Base-by-base conservation (phyloP, 2,113 vertebrate species). In the mouse (Mus musculus) region DNA sequence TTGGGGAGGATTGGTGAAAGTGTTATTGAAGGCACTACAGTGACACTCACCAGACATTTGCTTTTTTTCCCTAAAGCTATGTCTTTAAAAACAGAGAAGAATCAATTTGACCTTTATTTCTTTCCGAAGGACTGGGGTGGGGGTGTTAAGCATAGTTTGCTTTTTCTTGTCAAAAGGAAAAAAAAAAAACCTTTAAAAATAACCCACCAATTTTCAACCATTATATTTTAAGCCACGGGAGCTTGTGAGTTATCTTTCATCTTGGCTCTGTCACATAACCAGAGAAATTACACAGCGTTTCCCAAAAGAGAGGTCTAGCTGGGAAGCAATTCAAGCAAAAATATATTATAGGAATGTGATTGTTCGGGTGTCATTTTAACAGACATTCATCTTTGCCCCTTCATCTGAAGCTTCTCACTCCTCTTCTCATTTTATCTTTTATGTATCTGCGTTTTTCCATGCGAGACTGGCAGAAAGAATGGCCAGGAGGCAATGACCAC, bases 141-240 rank as follows among this genome's bases (percentile, higher is more conserved):
- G 77, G 42, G n/a, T 97, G n/a, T 13, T 81, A 52, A 95, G 20
- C 73, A 84, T 80, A 63, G 69, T 89, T 94, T 78, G 77, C 75
- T 56, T 97, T 96, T 96, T 52, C 77, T 96, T 96, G 94, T 96
- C 91, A 89, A 91, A 91, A 82, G 71, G 65, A 75, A 30, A n/a
- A 46, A 52, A 90, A 90, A 92, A 90, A 86, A 86, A 3, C 1
- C 76, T 96, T 96, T 95, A 97, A 97, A 97, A 97, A 97, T 96
- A 96, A 86, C 95, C 92, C 65, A 96, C 63, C 97, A 96, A 97
- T 97, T 97, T 96, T 92, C 75, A 95, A 87, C 95, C 82, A 91
- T 97, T 97, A 80, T 97, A 96, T 97, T 97, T 98, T 96, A 97
- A 97, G 88, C 97, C 91, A 91, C 92, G 94, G 97, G 97, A 95